Base-by-base conservation (phyloP, 2,888 invertebrate species). In the Exephanes ischioxanthus region DNA sequence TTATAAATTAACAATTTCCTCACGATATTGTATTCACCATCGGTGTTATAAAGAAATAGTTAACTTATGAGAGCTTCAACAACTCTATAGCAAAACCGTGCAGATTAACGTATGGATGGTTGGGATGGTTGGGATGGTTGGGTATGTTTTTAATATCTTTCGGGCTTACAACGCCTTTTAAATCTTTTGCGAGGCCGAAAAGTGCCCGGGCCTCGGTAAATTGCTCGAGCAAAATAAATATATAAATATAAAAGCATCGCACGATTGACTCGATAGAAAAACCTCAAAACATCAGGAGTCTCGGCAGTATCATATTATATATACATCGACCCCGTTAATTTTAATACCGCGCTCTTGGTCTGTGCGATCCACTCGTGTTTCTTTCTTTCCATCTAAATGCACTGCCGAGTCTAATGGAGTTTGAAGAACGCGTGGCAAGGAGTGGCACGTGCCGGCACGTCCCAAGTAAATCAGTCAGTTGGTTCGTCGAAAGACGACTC, bases 401-500 rank as follows among this genome's bases (percentile, higher is more conserved):
- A 26, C 26, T 33, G 6, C 61, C 33, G 30, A 30, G 48, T 53
- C 53, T 22, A 76, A 63, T 55, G 63, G 73, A 71, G 37, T 48
- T 67, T 53, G 48, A 48, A 55, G 51, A 84, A 83, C 58, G 55
- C 76, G 33, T 33, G 51, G 70, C 77, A 16, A 51, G 45, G 37
- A 83, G 66, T 68, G 68, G 77, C 85, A 86, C 85, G 85, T 86
- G 85, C 82, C 79, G 81, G 73, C 80, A 78, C 79, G 80, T 84
- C 77, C 76, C 72, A 68, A 86, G 87, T 86, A 88, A 89, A 89
- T 89, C 87, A 88, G 88, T 89, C 89, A 86, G 84, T 86, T 86
- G 84, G 83, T 86, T 82, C 84, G 90, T 89, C 89, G 91, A 91
- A 91, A 92, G 91, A 92, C 90, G 85, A 86, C 83, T 79, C 79